phyloP scores from a whole-genome alignment of 1,140 invertebrate species.

The Drosophila sp. region DNA sequence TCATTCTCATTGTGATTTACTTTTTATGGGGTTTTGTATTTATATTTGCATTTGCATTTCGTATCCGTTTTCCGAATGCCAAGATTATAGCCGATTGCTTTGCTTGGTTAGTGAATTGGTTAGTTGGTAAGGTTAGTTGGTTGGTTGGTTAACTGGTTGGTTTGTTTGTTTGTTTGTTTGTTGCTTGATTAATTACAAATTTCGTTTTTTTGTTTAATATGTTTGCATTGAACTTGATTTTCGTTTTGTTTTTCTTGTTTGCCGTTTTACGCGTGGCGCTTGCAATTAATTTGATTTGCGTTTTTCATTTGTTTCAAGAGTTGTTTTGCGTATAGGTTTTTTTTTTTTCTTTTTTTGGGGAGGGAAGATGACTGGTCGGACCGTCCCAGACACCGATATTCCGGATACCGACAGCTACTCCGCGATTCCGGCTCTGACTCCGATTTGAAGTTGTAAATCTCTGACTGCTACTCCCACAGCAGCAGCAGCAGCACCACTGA shows the following conservation, averaged over 20 bases:
- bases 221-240: conserved; percentile 23
- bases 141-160: not conserved
- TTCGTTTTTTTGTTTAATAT: conserved; percentile 18
- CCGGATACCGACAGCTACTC: not conserved
- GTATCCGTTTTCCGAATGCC: conserved; percentile 13
- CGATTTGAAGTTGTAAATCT: not conserved
- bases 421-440: conserved; percentile 5
- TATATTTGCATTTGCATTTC: conserved; percentile 23
- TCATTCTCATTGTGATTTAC: not conserved
- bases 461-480: conserved; percentile 3
- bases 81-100: conserved; percentile 48
- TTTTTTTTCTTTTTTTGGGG: conserved; percentile 24
- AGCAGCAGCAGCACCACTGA: conserved; percentile 24
- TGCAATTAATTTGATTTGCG: conserved; percentile 9
- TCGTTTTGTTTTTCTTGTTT: not conserved
- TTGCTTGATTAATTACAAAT: conserved; percentile 48
- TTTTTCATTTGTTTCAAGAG: conserved; percentile 6
- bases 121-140: conserved; percentile 24
- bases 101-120: conserved; percentile 30
- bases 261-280: conserved; percentile 14
- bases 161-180: conserved; percentile 38
- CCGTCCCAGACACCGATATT: conserved; percentile 17
- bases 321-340: not conserved
- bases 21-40: conserved; percentile 7
- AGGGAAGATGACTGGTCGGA: conserved; percentile 27